These are phyloP conservation scores for Phylloscopus collybita DNA, from an alignment of 2,797 vertebrate genomes.

Conservation along the genomic window DNA sequence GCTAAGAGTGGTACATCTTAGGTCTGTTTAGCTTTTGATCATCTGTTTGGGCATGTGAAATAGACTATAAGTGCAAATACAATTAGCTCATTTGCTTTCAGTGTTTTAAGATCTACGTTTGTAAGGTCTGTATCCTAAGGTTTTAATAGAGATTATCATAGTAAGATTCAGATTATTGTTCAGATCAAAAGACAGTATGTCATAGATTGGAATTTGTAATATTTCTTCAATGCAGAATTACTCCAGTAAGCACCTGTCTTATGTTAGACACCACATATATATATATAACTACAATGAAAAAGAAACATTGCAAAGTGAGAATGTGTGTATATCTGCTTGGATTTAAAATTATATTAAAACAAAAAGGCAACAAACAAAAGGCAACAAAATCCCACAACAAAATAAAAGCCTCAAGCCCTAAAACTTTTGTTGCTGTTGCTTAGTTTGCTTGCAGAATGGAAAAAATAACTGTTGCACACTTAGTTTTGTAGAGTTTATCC, in stretches of 20 bases:
- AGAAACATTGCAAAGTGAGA: background rate
- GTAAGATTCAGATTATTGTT: background rate
- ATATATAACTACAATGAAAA: background rate
- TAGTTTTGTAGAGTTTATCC: background rate
- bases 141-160: background rate
- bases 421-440: background rate
- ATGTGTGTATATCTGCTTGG: background rate
- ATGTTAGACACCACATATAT: background rate
- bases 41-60: background rate
- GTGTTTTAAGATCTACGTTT: background rate
- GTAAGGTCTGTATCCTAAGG: background rate
- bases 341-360: background rate
- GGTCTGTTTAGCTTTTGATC: background rate
- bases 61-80: background rate
- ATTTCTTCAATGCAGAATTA: background rate
- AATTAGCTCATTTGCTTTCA: background rate
- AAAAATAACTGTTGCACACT: background rate
- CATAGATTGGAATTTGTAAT: background rate
- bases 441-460: background rate
- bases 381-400: fast-evolving
- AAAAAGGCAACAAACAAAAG: background rate
- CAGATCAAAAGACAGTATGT: background rate
- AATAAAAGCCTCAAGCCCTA: background rate
- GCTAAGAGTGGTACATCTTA: background rate
- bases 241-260: background rate